Conservation (phyloP, 2,113 vertebrate genomes). For the Nansenia antarctica region DNA sequence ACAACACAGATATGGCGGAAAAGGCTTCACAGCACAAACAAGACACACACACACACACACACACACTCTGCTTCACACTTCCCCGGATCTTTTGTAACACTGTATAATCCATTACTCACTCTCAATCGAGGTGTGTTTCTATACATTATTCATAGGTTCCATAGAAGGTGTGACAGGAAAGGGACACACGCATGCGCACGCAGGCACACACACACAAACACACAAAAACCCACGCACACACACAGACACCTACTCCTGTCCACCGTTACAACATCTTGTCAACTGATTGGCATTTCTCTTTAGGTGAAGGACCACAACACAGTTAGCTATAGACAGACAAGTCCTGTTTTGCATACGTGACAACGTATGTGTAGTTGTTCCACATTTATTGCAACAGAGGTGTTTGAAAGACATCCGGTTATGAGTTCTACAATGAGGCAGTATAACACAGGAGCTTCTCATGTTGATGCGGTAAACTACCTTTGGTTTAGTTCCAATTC, state of each 20-base stretch:
- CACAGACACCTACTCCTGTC: background rate
- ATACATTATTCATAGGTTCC: background rate
- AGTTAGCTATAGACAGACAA: background rate
- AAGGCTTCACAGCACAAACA: slow-evolving; percentile 30
- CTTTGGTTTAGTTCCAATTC: background rate
- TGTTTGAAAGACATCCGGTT: background rate
- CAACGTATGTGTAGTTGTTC: background rate
- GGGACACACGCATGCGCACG: no score
- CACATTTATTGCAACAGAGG: background rate
- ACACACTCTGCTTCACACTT: no score
- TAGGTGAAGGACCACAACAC: background rate
- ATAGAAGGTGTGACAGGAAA: background rate
- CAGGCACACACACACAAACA: no score
- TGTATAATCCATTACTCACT: background rate
- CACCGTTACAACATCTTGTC: background rate
- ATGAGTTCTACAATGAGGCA: background rate
- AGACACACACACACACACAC: no score
- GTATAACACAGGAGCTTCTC: background rate
- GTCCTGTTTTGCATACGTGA: background rate
- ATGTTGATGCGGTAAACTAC: background rate
- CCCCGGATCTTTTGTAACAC: background rate
- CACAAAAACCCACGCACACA: no score
- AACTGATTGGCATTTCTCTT: background rate
- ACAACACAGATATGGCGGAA: slow-evolving; percentile 4
- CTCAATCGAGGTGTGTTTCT: background rate